A percentile compares a stretch with the other conserved stretches of the same genome.
These are phyloP conservation scores for Epicauta chinensis DNA, from an alignment of 1,140 invertebrate species.

Conservation along the genomic window DNA sequence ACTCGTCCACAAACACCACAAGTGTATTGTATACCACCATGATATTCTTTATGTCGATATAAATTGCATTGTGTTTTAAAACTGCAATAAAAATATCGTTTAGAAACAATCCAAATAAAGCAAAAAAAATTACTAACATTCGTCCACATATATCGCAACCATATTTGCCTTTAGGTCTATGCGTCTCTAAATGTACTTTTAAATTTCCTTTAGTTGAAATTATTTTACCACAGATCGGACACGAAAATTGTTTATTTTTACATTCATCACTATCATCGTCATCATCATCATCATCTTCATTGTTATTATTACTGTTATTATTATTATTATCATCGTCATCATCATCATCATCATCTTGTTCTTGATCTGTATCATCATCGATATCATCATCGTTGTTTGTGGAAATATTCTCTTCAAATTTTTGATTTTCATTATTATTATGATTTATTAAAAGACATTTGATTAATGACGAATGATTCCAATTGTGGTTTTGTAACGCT, in stretches of 20 bases:
- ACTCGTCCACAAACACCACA: constrained; percentile 62
- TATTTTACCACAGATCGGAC: constrained; percentile 56
- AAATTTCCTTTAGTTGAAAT: constrained; percentile 59
- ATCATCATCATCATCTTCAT: background rate
- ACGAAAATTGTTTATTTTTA: constrained; percentile 30
- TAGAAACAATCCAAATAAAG: background rate
- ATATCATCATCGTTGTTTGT: constrained; percentile 12
- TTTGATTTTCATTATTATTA: constrained; percentile 10
- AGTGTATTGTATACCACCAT: constrained; percentile 56
- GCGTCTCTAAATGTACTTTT: constrained; percentile 59
- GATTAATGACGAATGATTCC: constrained; percentile 45
- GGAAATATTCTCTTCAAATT: constrained; percentile 13
- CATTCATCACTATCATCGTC: background rate
- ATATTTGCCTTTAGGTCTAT: constrained; percentile 56
- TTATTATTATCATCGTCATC: constrained; percentile 11
- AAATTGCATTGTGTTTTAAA: constrained; percentile 65
- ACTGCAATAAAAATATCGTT: constrained; percentile 43
- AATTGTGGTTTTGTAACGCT: constrained; percentile 51
- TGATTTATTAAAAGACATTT: too few relatives aligned
- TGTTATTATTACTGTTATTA: background rate
- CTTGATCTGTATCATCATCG: constrained; percentile 7
- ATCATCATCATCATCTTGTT: background rate
- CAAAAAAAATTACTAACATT: constrained; percentile 59
- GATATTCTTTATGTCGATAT: constrained; percentile 59
- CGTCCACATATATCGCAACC: constrained; percentile 62